Evolutionary conservation across 2,113 vertebrate genomes (phyloP).

Genomic region (Hylia prasina): DNA sequence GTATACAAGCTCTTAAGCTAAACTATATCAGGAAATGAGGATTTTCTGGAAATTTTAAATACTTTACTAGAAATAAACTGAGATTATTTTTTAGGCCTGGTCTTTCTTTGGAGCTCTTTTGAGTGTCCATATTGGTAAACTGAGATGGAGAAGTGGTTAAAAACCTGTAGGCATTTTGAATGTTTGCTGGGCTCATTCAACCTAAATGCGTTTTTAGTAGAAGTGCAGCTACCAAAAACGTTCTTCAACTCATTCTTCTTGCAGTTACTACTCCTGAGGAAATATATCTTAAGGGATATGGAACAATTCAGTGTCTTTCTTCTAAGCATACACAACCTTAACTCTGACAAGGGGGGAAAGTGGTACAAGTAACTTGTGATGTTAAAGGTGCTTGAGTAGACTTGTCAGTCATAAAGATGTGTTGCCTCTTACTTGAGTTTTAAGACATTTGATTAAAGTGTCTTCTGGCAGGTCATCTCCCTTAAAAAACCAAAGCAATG

Average conservation of each 20-base stretch:
- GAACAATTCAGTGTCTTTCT: not conserved
- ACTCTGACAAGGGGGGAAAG: not conserved
- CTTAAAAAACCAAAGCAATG: not conserved
- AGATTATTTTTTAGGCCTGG: not conserved
- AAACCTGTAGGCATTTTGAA: fast-evolving
- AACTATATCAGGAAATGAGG: not conserved
- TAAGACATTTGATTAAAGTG: not conserved
- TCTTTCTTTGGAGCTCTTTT: not conserved
- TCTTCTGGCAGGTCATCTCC: not conserved
- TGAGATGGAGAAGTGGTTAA: not conserved
- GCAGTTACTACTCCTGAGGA: not conserved
- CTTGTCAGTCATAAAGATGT: not conserved
- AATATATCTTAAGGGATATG: not conserved
- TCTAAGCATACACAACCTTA: not conserved
- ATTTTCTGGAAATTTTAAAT: not conserved
- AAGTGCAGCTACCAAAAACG: not conserved
- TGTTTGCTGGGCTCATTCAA: not conserved
- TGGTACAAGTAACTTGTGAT: not conserved
- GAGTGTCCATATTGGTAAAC: not conserved
- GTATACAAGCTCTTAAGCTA: not conserved
- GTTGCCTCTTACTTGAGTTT: not conserved
- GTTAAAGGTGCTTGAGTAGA: not conserved
- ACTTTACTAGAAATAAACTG: not conserved
- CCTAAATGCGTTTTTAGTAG: not conserved
- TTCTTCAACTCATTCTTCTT: not conserved